Conservation (phyloP, 2,888 invertebrate species). For the Clunio marinus region DNA sequence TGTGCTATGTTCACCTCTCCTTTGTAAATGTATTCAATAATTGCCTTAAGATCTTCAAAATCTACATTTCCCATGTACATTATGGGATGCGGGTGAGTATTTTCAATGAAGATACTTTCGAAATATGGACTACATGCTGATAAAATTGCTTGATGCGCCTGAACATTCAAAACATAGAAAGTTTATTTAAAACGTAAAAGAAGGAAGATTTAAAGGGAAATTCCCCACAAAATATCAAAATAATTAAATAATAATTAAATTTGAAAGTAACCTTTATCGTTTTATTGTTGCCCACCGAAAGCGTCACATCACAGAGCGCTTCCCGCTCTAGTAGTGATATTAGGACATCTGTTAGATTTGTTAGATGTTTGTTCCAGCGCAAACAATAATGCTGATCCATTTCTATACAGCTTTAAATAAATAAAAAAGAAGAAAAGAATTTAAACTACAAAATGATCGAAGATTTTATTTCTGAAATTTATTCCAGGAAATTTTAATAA, state of each 20-base stretch:
- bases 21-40: conserved; percentile 91
- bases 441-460: no score
- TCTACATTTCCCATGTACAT: conserved; percentile 90
- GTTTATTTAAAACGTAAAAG: no score
- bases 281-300: conserved; percentile 80
- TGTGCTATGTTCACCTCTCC: conserved; percentile 88
- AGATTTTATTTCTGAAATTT: no score
- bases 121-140: conserved; percentile 94
- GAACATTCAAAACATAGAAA: conserved; percentile 47
- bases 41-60: conserved; percentile 81
- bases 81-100: conserved; percentile 84
- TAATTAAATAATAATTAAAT: conserved; percentile 1
- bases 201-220: no score
- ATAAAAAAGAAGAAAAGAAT: not conserved
- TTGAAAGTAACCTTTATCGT: conserved; percentile 64
- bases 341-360: conserved; percentile 84
- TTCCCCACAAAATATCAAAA: not conserved
- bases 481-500: no score
- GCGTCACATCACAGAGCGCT: conserved; percentile 86
- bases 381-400: conserved; percentile 79
- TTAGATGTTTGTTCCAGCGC: conserved; percentile 92
- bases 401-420: conserved; percentile 56
- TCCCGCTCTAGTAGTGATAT: conserved; percentile 82
- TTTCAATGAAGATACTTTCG: conserved; percentile 85
- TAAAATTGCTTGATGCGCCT: conserved; percentile 89